These are phyloP conservation scores for Cydia fagiglandana DNA, from an alignment of 1,140 invertebrate species.

Conservation along the genomic window DNA sequence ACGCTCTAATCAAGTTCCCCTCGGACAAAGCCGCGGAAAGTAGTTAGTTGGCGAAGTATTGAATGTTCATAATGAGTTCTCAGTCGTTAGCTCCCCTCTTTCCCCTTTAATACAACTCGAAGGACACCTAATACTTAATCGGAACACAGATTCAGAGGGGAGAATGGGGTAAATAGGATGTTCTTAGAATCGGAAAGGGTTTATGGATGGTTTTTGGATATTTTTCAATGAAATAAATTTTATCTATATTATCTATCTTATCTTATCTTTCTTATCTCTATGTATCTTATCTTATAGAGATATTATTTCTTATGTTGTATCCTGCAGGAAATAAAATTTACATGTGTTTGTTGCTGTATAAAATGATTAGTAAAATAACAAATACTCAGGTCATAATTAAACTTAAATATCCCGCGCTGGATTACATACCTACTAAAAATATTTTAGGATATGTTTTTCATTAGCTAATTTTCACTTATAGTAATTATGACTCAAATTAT, in stretches of 20 bases:
- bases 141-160: conserved; percentile 6
- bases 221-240: too few relatives aligned
- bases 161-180: not conserved
- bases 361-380: not conserved
- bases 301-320: not conserved
- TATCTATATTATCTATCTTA: too few relatives aligned
- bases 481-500: too few relatives aligned
- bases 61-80: conserved; percentile 19
- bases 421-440: too few relatives aligned
- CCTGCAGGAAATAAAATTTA: not conserved
- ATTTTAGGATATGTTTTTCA: too few relatives aligned
- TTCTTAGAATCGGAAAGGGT: not conserved
- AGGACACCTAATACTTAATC: conserved; percentile 8
- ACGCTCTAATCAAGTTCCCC: not conserved
- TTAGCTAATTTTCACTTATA: too few relatives aligned
- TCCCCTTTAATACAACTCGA: conserved; percentile 13
- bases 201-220: too few relatives aligned
- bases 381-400: not conserved
- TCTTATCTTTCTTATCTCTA: too few relatives aligned
- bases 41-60: not conserved
- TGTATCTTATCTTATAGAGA: too few relatives aligned
- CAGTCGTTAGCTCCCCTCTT: not conserved
- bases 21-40: not conserved
- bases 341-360: too few relatives aligned
- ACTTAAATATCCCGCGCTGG: too few relatives aligned